Evolutionary conservation across 1,140 invertebrate genomes (phyloP), one percentile per base, ranked within the genome.

Genomic region (Drosophila orena): DNA sequence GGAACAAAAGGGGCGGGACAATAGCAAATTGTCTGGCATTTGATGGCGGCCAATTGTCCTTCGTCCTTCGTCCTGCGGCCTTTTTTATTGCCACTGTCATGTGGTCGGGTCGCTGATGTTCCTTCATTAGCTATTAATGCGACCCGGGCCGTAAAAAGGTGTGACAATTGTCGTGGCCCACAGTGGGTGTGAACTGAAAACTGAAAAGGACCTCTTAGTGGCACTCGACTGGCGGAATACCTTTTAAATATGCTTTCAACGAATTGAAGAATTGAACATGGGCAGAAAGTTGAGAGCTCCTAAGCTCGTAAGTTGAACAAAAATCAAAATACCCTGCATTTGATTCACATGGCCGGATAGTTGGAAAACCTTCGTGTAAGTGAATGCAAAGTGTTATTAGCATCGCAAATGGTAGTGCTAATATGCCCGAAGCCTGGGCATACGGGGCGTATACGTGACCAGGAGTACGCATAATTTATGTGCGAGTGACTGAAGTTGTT

Each of bases 41-140:
- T 52, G 49, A 62, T 57, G 70, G 40, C 34, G 59, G 15, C 46
- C 59, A 69, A 66, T 59, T 74, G 49, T 84, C 57, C 77, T 43
- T 59, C 14, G 49, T 84, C 57, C 77, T 43, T 59, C 14, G 34
- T 46, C 17, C 69, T 61, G 58, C 17, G 46, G 27, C 22, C 30
- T 43, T 3, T 40, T 27, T 65, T 43, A 62, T 34, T 20, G 42
- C 44, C 30, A 43, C 4, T 24, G 60, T 22, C 55, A 50, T 65
- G 60, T 65, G 64, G 37, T 30, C 7, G 22, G 44, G 12, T 38
- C 30, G 47, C 37, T 75, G 57, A 80, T 80, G 77, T 72, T 52
- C 77, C 77, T 85, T 86, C 81, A 85, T 85, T 86, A 86, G 81
- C 81, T 66, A 77, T 78, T 77, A 86, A 86, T 80, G 81, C 49